Percentiles rank a stretch among this genome's conserved stretches.
These are phyloP conservation scores for Chaetops frenatus DNA, from an alignment of 2,113 vertebrate species.

Conservation along the genomic window DNA sequence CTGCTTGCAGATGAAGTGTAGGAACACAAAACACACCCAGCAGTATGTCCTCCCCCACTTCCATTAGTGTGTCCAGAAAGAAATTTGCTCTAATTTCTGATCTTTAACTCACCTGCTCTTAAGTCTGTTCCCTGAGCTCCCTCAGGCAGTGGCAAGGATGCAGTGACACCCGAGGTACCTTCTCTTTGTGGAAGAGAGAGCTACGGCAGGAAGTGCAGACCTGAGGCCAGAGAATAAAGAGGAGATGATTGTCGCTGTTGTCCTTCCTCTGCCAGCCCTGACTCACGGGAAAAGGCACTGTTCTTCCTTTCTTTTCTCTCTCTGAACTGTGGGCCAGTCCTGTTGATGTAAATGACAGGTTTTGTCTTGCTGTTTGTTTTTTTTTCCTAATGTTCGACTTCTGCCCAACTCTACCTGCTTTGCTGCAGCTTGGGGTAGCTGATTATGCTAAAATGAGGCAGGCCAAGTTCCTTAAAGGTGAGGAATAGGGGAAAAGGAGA, in stretches of 20 bases:
- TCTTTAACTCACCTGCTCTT: not conserved
- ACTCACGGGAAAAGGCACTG: not conserved
- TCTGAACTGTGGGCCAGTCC: not conserved
- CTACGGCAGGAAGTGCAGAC: not conserved
- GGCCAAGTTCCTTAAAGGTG: not conserved
- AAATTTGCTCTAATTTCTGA: not conserved
- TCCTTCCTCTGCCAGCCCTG: not conserved
- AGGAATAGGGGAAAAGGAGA: not conserved
- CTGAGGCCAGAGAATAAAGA: rapidly evolving
- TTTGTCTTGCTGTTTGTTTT: not conserved
- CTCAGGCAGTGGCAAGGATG: not conserved
- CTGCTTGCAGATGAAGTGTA: not conserved
- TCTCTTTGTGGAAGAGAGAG: not conserved
- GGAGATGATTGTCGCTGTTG: not conserved
- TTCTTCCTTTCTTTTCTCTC: not conserved
- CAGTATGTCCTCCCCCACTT: not conserved
- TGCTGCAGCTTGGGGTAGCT: not conserved
- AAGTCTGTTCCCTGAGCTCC: not conserved
- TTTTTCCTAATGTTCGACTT: rapidly evolving
- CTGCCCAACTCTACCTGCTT: not conserved
- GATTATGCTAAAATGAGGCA: not conserved
- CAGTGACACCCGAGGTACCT: not conserved
- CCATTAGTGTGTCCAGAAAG: not conserved
- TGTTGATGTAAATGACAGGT: not conserved
- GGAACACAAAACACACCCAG: not conserved